These are phyloP conservation scores for Acanthurus lineatus DNA, from an alignment of 2,797 vertebrate species.

Conservation along the genomic window DNA sequence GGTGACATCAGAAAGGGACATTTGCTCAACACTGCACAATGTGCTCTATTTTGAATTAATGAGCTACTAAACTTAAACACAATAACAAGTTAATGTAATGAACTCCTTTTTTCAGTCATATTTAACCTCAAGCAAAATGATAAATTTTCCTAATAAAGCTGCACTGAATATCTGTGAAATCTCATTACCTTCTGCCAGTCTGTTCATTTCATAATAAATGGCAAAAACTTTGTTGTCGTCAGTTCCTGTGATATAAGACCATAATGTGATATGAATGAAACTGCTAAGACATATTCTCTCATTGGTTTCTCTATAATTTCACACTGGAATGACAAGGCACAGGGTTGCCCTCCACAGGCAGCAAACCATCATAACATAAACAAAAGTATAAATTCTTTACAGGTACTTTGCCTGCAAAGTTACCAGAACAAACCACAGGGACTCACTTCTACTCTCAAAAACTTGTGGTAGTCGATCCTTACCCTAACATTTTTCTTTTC, in stretches of 20 bases:
- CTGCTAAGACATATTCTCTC: conserved; percentile 48
- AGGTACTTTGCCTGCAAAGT: conserved; percentile 34
- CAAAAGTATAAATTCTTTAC: conserved; percentile 29
- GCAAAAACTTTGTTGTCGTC: conserved; percentile 51
- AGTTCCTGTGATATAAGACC: conserved; percentile 45
- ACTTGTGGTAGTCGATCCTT: conserved; percentile 41
- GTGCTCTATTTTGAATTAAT: conserved; percentile 21
- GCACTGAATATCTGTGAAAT: conserved; percentile 35
- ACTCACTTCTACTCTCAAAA: conserved; percentile 14
- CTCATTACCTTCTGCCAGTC: conserved; percentile 22
- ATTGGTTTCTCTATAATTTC: conserved; percentile 60
- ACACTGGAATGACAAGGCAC: conserved; percentile 56
- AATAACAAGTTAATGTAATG: background rate
- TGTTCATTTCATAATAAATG: conserved; percentile 52
- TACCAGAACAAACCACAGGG: conserved; percentile 31
- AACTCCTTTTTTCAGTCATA: conserved; percentile 18
- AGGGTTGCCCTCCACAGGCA: conserved; percentile 82
- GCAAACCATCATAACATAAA: conserved; percentile 47
- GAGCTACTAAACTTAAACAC: conserved; percentile 10
- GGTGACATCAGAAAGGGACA: background rate
- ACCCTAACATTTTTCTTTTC: conserved; percentile 70
- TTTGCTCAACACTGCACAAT: conserved; percentile 3
- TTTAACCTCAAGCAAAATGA: conserved; percentile 42
- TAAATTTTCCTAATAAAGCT: conserved; percentile 32
- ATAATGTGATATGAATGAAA: conserved; percentile 62